Evolutionary conservation across 37 sponge, comb jelly and placozoan species (phyloP).

Genomic region (Cladorhizidae sp.): DNA sequence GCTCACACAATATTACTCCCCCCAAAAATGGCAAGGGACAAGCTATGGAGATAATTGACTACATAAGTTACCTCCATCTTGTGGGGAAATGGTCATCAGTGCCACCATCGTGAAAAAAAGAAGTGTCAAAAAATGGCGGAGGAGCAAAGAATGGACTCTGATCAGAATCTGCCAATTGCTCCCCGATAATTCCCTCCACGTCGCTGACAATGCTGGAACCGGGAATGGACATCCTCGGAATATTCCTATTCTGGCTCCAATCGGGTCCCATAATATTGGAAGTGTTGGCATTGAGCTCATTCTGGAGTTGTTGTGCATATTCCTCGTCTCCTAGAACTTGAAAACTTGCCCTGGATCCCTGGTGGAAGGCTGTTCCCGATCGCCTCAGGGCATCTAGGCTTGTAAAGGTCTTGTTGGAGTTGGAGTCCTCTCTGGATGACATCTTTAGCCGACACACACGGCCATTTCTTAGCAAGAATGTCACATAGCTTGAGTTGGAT

Average conservation of each 20-base stretch:
- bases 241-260: neutral
- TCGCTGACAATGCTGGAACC: too few species aligned
- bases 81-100: too few species aligned
- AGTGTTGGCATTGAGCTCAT: conserved; percentile 19
- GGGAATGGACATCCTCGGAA: too few species aligned
- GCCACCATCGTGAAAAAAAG: too few species aligned
- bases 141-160: too few species aligned
- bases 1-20: too few species aligned
- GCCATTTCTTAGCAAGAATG: conserved; percentile 55
- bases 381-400: neutral
- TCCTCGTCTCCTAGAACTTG: conserved; percentile 67
- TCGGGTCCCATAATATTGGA: neutral
- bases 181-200: neutral
- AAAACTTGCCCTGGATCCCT: neutral
- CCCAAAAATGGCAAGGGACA: too few species aligned
- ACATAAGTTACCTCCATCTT: too few species aligned
- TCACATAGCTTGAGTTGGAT: conserved; percentile 55
- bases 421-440: neutral
- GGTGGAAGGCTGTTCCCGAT: neutral
- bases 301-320: conserved; percentile 69
- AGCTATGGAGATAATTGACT: too few species aligned
- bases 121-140: too few species aligned
- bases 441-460: conserved; percentile 54
- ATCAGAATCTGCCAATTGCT: neutral
- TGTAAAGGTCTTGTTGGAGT: neutral